Base-by-base conservation (phyloP, 2,113 vertebrate genomes). In the Rhabdomys dilectus region DNA sequence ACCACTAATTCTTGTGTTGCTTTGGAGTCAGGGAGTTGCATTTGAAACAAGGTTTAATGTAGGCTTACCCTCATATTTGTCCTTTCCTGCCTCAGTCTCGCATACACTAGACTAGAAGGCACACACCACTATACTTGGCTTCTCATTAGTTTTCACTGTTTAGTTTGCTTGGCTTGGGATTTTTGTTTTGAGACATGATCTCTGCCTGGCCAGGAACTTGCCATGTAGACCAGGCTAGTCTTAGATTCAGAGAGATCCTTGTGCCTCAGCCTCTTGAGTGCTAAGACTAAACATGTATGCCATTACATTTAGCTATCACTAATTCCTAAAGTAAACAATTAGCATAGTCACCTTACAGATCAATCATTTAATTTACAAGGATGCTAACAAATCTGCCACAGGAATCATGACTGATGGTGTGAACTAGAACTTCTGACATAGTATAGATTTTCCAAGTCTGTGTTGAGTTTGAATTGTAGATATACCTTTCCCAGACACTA, bases 281-380 rank as follows among this genome's bases (percentile, higher is more conserved):
- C 10, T 58, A 42, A 26, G 70, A 89, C 16, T 88, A 73, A 88
- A 56, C 7, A 36, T 26, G 16, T n/a, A 48, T 26, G 51, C 22
- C 86, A 73, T 22, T 7, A 70, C 26, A 24, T 6, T 29, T 16
- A 17, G 26, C 15, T 34, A 88, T 60, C 12, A 73, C 3, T 62
- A 88, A 92, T 77, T 95, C 36, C 34, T 73, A 94, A 1, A 94
- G 68, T 48, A 95, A 95, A 22, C 42, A 93, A 64, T 42, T 17
- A 81, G 7, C 48, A 66, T 2, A 10, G 1, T 90, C 24, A 92
- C 26, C 2, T 73, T 78, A 76, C 4, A 89, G 36, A 81, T 22
- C 64, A 66, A 94, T 39, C 60, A 39, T 56, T 72, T 72, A 73
- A 73, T 39, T 56, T 24, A 39, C 22, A 58, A 7, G 60, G 56